These are phyloP conservation scores for Meteorus sp. DNA, from an alignment of 1,140 invertebrate genomes.

Conservation along the genomic window DNA sequence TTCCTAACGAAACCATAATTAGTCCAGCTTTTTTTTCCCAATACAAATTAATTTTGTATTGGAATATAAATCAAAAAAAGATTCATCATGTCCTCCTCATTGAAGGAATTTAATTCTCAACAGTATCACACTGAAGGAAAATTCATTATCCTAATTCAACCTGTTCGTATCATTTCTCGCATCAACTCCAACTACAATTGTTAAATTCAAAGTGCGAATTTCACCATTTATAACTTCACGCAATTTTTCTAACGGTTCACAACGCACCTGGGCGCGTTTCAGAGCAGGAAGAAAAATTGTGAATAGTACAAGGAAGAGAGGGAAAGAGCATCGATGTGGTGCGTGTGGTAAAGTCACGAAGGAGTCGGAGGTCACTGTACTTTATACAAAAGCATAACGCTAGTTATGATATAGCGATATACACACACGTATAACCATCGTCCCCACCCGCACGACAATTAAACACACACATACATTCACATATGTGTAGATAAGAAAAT, in stretches of 20 bases:
- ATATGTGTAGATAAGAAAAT: background rate
- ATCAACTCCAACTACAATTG: too few species aligned
- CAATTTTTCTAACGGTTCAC: constrained; percentile 36
- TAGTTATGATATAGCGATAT: too few species aligned
- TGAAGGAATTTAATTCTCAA: too few species aligned
- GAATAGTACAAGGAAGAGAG: too few species aligned
- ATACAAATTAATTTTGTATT: background rate
- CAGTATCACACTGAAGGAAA: too few species aligned
- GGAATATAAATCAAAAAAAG: background rate
- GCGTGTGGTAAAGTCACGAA: constrained; percentile 29
- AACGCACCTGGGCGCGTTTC: constrained; percentile 34
- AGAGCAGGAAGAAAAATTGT: constrained; percentile 20
- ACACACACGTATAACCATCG: background rate
- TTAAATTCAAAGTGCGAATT: too few species aligned
- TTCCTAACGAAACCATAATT: too few species aligned
- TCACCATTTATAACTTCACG: constrained; percentile 19
- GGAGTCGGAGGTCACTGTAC: constrained; percentile 34
- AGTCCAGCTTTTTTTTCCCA: background rate
- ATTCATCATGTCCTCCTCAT: background rate
- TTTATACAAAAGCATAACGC: constrained; percentile 24
- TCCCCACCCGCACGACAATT: background rate
- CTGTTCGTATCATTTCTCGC: too few species aligned
- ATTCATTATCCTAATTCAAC: too few species aligned
- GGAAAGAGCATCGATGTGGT: too few species aligned
- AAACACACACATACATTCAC: background rate